Conservation (phyloP, 2,113 vertebrate species). For the Hylia prasina region DNA sequence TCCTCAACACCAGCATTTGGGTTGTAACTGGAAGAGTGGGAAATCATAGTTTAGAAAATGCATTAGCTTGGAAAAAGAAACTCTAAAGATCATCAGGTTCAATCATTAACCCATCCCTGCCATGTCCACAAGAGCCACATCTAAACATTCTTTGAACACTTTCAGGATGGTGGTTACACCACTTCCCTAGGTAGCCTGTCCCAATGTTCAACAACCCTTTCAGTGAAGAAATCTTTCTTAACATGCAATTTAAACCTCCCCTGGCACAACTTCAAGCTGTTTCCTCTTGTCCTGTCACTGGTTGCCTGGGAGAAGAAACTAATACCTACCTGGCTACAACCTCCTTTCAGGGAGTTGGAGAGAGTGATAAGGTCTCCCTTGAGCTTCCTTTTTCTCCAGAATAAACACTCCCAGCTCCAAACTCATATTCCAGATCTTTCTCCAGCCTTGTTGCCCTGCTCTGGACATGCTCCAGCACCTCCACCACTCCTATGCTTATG, state of each 20-base stretch:
- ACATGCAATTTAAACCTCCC: not conserved
- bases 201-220: not conserved
- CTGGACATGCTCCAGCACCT: not conserved
- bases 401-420: not conserved
- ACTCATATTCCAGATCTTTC: not conserved
- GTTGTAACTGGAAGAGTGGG: not conserved
- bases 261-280: not conserved
- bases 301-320: not conserved
- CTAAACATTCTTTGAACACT: not conserved
- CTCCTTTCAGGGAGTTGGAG: not conserved
- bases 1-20: accelerated
- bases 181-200: not conserved
- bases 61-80: not conserved
- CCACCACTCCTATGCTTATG: not conserved
- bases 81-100: not conserved
- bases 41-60: not conserved
- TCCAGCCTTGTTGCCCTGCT: not conserved
- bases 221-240: not conserved
- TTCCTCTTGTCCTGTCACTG: not conserved
- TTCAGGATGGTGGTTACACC: not conserved
- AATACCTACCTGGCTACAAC: too few relatives aligned
- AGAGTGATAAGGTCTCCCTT: not conserved
- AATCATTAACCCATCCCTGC: not conserved
- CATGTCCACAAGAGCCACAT: not conserved
- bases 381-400: not conserved